These are phyloP conservation scores for Macquaria ambigua DNA, from an alignment of 2,113 vertebrate species.

Conservation along the genomic window DNA sequence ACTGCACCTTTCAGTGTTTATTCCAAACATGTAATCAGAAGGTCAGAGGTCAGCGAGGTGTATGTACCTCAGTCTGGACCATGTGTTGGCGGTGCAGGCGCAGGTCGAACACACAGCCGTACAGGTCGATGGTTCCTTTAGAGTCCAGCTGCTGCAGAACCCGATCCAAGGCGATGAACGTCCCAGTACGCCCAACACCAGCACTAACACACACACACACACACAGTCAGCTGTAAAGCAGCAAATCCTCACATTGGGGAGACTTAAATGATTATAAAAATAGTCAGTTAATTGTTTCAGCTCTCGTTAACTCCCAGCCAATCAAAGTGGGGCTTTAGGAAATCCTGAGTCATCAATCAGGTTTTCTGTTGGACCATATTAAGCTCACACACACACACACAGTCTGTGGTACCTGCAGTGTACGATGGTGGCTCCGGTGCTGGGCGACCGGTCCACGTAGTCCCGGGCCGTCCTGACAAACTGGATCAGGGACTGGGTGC, in stretches of 20 bases:
- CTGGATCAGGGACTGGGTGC: conserved; percentile 95
- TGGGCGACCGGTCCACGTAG: conserved; percentile 91
- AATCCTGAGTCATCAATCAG: too few species aligned
- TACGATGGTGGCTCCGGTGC: conserved; percentile 89
- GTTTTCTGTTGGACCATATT: too few species aligned
- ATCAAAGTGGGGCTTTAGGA: too few species aligned
- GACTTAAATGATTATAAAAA: too few species aligned
- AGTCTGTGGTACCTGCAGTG: conserved; percentile 92
- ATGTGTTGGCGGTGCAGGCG: conserved; percentile 95
- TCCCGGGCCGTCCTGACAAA: conserved; percentile 95
- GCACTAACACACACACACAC: conserved; percentile 81
- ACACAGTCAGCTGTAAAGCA: not conserved
- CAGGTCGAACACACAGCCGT: conserved; percentile 92
- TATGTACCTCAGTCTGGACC: conserved; percentile 94
- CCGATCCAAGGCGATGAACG: conserved; percentile 94
- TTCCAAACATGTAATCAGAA: too few species aligned
- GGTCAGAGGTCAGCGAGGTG: too few species aligned
- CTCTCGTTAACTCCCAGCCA: too few species aligned
- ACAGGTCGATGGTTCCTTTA: conserved; percentile 92
- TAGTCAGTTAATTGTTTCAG: too few species aligned
- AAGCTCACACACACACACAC: not conserved
- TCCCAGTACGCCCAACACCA: conserved; percentile 96
- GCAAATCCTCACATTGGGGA: not conserved
- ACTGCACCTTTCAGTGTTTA: too few species aligned
- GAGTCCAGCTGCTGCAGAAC: conserved; percentile 93